Evolutionary conservation across 2,888 invertebrate species (phyloP).

Genomic region (Zonitis immaculata): DNA sequence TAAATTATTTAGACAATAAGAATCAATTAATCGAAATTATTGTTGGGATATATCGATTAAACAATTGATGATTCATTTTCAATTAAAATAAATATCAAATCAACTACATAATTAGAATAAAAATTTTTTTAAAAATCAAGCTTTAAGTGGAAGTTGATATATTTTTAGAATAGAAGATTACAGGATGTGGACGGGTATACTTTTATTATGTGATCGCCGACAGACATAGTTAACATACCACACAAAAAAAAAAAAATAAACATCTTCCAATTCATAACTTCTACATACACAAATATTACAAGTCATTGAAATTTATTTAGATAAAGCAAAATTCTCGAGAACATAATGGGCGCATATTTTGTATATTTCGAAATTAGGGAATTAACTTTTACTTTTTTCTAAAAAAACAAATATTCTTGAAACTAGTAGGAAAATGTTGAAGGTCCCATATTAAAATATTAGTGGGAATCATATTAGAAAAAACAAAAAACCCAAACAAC

Average conservation of each 20-base stretch:
- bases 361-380: too few relatives aligned
- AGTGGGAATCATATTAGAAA: too few relatives aligned
- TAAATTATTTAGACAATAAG: too few relatives aligned
- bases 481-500: too few relatives aligned
- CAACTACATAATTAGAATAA: conserved; percentile 20
- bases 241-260: not conserved
- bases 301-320: not conserved
- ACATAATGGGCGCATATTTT: too few relatives aligned
- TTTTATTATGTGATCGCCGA: conserved; percentile 19
- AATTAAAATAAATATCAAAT: conserved; percentile 13
- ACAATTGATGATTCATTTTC: conserved; percentile 9
- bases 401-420: too few relatives aligned
- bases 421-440: too few relatives aligned
- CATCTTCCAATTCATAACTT: not conserved
- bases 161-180: conserved; percentile 22
- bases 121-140: conserved; percentile 17
- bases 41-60: too few relatives aligned
- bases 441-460: too few relatives aligned
- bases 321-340: conserved; percentile 5
- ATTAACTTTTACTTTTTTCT: too few relatives aligned
- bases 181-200: conserved; percentile 19
- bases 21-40: too few relatives aligned
- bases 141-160: conserved; percentile 14
- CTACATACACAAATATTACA: not conserved
- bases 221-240: conserved; percentile 8